Conservation (phyloP, 2,888 invertebrate species). For the Cryptocephalus moraei region DNA sequence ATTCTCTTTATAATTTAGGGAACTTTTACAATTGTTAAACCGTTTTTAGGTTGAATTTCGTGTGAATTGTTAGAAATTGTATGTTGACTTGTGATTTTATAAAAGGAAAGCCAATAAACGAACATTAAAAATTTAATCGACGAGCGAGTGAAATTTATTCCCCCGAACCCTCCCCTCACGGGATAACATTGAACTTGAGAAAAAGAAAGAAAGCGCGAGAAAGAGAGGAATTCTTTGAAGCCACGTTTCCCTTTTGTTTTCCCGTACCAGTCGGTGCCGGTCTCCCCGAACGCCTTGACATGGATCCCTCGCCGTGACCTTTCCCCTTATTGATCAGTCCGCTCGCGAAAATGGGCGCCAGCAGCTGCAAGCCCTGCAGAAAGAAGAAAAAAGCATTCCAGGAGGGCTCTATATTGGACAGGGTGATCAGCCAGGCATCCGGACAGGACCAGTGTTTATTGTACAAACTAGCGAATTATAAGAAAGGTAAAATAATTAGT, state of each 20-base stretch:
- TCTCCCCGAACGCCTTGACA: slow-evolving; percentile 23
- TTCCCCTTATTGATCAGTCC: slow-evolving; percentile 13
- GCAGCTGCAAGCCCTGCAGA: slow-evolving; percentile 37
- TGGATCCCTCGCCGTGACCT: slow-evolving; percentile 23
- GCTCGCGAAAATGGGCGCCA: slow-evolving; percentile 34
- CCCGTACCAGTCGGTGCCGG: slow-evolving; percentile 11
- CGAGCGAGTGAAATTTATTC: too few relatives aligned
- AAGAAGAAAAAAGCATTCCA: slow-evolving; percentile 38
- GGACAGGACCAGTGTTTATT: slow-evolving; percentile 78
- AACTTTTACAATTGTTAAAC: slow-evolving; percentile 14
- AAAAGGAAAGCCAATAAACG: slow-evolving; percentile 19
- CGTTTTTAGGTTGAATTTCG: slow-evolving; percentile 29
- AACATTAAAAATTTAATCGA: not conserved
- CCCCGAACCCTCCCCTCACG: too few relatives aligned
- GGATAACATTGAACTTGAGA: too few relatives aligned
- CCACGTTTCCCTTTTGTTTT: not conserved
- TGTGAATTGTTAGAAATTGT: slow-evolving; percentile 37
- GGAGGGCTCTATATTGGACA: slow-evolving; percentile 74
- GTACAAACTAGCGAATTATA: slow-evolving; percentile 82
- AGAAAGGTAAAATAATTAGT: slow-evolving; percentile 50
- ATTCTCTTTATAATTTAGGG: slow-evolving; percentile 11
- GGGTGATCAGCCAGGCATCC: slow-evolving; percentile 81
- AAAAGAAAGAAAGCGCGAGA: too few relatives aligned
- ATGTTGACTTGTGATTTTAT: slow-evolving; percentile 41
- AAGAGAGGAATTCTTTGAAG: too few relatives aligned